Percentiles rank a stretch among this genome's conserved stretches.
Conservation (phyloP, 2,113 vertebrate species). For the Dasyornis broadbenti region DNA sequence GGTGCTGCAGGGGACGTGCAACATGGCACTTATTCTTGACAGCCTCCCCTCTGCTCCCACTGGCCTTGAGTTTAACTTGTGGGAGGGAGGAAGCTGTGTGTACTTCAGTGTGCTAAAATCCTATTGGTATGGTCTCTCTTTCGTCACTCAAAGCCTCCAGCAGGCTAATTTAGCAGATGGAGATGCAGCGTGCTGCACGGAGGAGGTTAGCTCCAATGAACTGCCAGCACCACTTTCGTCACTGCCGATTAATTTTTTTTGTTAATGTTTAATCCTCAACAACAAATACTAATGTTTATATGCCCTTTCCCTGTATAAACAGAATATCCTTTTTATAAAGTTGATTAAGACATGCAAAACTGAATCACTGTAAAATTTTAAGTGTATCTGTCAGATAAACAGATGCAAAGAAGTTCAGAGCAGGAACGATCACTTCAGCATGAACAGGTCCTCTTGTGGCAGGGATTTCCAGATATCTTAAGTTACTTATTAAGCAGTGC, state of each 20-base stretch:
- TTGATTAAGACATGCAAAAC: not conserved
- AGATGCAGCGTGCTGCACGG: fast-evolving
- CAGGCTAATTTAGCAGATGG: not conserved
- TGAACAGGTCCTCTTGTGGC: not conserved
- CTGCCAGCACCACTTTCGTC: not conserved
- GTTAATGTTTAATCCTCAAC: conserved; percentile 23
- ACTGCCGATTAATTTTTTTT: not conserved
- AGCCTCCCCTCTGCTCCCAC: not conserved
- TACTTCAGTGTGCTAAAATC: not conserved
- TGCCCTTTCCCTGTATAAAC: not conserved
- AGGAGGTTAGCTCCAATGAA: not conserved
- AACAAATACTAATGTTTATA: not conserved
- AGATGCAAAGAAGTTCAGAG: not conserved
- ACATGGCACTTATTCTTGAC: not conserved
- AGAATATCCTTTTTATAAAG: not conserved
- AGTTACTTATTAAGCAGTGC: not conserved
- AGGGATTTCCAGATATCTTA: not conserved
- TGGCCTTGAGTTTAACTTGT: not conserved
- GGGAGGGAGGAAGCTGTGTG: not conserved
- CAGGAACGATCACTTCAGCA: fast-evolving
- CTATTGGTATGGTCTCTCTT: not conserved
- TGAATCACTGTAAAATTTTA: not conserved
- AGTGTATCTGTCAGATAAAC: not conserved
- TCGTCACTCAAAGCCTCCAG: not conserved
- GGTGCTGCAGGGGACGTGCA: not conserved